Percentiles rank a stretch among this genome's conserved stretches.
These are phyloP conservation scores for Laupala kohalensis DNA, from an alignment of 1,140 invertebrate genomes.

Conservation along the genomic window DNA sequence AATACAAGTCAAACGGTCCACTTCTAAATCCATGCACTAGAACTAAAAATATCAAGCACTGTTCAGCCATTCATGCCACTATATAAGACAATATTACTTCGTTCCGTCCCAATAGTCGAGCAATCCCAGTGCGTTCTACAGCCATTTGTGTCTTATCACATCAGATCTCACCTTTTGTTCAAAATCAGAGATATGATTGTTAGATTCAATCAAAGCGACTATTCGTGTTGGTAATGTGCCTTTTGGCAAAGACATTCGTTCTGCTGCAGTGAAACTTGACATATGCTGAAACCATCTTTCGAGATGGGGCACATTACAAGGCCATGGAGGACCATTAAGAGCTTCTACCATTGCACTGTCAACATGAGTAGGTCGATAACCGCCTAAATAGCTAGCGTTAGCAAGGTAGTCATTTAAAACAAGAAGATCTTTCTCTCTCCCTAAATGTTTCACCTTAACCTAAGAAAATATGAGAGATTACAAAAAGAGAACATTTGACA, in stretches of 20 bases:
- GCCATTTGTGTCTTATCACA: too few relatives aligned
- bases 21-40: too few relatives aligned
- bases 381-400: conserved; percentile 39
- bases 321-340: neutral
- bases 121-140: too few relatives aligned
- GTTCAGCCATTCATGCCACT: too few relatives aligned
- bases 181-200: conserved; percentile 11
- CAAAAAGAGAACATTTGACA: neutral
- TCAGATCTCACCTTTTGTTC: conserved; percentile 26
- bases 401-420: conserved; percentile 29
- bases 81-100: too few relatives aligned
- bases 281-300: conserved; percentile 45
- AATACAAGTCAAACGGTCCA: too few relatives aligned
- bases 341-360: conserved; percentile 17
- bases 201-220: neutral
- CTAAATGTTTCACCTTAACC: conserved; percentile 17
- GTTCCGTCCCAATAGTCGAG: too few relatives aligned
- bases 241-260: conserved; percentile 22
- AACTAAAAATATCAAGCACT: too few relatives aligned
- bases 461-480: conserved; percentile 8
- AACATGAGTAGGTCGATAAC: conserved; percentile 34
- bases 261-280: conserved; percentile 36
- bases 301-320: neutral
- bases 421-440: conserved; percentile 18
- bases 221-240: neutral